phyloP scores from a whole-genome alignment of 2,888 invertebrate species.

The Idaea straminata region DNA sequence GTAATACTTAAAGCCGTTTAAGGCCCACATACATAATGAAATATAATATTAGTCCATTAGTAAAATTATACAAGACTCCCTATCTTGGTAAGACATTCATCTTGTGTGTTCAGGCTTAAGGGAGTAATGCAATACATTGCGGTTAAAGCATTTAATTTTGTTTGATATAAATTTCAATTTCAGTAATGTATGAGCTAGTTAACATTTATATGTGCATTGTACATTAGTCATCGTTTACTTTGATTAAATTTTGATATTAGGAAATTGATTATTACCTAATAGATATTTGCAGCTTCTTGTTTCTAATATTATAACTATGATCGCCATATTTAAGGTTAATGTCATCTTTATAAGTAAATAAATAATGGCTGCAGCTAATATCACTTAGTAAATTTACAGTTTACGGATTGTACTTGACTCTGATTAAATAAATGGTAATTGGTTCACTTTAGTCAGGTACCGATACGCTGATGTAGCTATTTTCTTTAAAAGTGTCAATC shows the following conservation, averaged over 20 bases:
- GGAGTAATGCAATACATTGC: conserved; percentile 67
- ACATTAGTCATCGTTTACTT: conserved; percentile 1
- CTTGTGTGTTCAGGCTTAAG: conserved; percentile 58
- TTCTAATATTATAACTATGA: too few relatives aligned
- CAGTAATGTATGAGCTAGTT: conserved; percentile 40
- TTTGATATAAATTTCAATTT: conserved; percentile 63
- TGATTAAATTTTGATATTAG: conserved; percentile 1
- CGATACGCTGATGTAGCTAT: too few relatives aligned
- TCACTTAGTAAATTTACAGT: too few relatives aligned
- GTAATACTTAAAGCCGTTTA: conserved; percentile 27
- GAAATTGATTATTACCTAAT: not conserved
- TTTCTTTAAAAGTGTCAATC: too few relatives aligned
- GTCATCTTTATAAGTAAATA: too few relatives aligned
- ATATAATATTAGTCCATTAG: conserved; percentile 70
- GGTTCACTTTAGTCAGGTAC: too few relatives aligned
- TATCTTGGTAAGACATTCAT: conserved; percentile 68
- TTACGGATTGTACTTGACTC: too few relatives aligned
- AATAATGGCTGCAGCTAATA: too few relatives aligned
- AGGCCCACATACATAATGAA: conserved; percentile 39
- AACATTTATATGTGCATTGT: not conserved
- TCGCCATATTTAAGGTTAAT: too few relatives aligned
- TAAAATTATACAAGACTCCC: conserved; percentile 75
- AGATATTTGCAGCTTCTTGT: too few relatives aligned
- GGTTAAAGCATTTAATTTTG: conserved; percentile 75
- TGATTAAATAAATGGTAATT: too few relatives aligned